phyloP scores from a whole-genome alignment of 2,113 vertebrate species.

The Varanus komodoensis region DNA sequence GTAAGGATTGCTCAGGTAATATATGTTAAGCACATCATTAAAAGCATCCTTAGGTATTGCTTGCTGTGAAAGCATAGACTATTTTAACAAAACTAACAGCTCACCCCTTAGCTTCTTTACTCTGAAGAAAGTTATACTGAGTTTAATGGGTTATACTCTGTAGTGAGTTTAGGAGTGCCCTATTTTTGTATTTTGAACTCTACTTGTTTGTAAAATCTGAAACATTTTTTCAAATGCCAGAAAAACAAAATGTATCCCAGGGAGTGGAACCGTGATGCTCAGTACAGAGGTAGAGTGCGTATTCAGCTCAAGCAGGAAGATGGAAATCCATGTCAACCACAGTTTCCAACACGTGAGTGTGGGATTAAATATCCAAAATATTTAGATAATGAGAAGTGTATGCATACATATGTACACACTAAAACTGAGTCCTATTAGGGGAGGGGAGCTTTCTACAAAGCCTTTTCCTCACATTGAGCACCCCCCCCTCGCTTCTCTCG shows the following conservation, averaged over 20 bases:
- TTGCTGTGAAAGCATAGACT: too few relatives aligned
- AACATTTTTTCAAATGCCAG: constrained; percentile 47
- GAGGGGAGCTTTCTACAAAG: not conserved
- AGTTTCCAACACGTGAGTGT: constrained; percentile 90
- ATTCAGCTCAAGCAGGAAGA: constrained; percentile 93
- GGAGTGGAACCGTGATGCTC: constrained; percentile 94
- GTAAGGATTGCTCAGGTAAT: not conserved
- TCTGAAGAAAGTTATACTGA: not conserved
- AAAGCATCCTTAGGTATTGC: not conserved
- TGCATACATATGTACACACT: not conserved
- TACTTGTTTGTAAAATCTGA: constrained; percentile 26
- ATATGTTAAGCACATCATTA: not conserved
- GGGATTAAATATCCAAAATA: not conserved
- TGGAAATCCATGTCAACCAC: constrained; percentile 87
- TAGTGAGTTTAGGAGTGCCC: not conserved
- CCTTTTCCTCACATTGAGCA: not conserved
- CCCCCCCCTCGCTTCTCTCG: not conserved
- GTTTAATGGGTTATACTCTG: not conserved
- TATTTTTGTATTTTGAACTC: not conserved
- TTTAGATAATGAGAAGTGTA: not conserved
- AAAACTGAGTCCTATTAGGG: not conserved
- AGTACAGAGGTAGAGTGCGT: constrained; percentile 91
- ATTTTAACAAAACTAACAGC: too few relatives aligned
- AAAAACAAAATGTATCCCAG: constrained; percentile 95
- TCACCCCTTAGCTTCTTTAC: not conserved